These are phyloP conservation scores for Eucera pruinosa DNA, from an alignment of 2,888 invertebrate genomes.

Conservation along the genomic window DNA sequence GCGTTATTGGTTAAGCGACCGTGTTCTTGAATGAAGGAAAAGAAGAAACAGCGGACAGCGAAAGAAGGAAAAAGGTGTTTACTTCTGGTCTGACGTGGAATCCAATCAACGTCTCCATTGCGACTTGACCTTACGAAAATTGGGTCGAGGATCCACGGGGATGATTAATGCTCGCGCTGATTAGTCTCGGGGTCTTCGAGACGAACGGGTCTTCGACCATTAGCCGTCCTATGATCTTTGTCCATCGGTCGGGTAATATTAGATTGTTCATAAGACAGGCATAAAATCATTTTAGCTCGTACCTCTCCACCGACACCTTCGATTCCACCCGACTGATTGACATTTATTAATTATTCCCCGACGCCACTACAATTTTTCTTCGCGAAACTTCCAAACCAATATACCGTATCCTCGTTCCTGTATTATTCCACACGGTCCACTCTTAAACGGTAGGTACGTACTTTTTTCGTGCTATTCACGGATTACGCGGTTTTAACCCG, in stretches of 20 bases:
- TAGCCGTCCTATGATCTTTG: constrained; percentile 78
- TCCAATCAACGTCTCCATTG: constrained; percentile 82
- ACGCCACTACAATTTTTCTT: constrained; percentile 36
- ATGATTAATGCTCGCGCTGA: constrained; percentile 83
- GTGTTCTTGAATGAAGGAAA: constrained; percentile 3
- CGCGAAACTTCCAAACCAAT: neutral
- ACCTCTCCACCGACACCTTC: constrained; percentile 54
- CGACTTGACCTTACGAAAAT: constrained; percentile 80
- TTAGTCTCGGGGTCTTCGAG: constrained; percentile 79
- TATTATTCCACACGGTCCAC: no score
- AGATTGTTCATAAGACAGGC: constrained; percentile 66
- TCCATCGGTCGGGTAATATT: constrained; percentile 65
- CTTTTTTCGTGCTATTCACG: no score
- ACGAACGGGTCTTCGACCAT: constrained; percentile 77
- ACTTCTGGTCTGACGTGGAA: constrained; percentile 74
- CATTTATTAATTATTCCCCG: constrained; percentile 55
- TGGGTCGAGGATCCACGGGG: constrained; percentile 79
- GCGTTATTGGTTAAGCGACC: neutral
- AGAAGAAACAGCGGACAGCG: constrained; percentile 41
- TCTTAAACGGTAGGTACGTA: no score
- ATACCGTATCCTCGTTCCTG: neutral
- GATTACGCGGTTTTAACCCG: no score
- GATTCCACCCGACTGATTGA: constrained; percentile 58
- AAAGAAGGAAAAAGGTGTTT: constrained; percentile 72
- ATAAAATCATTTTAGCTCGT: constrained; percentile 60